Conservation (phyloP, 2,888 invertebrate genomes). For the Diaprepes abbreviatus region DNA sequence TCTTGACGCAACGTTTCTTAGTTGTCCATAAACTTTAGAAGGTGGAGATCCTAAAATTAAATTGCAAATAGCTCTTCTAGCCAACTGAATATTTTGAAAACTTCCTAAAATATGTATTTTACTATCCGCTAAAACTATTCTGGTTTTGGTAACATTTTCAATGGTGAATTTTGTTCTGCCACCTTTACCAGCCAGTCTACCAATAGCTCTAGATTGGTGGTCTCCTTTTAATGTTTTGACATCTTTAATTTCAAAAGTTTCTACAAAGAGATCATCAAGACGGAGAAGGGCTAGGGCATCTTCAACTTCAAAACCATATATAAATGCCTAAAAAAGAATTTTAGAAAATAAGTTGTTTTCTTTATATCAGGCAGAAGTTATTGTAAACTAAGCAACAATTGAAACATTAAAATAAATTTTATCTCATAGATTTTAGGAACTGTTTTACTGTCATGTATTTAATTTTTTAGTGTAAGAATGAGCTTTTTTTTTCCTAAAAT, state of each 20-base stretch:
- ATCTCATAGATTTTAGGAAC: too few species aligned
- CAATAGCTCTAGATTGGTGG: constrained; percentile 95
- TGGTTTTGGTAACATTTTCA: constrained; percentile 98
- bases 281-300: constrained; percentile 95
- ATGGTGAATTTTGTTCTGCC: constrained; percentile 98
- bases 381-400: too few species aligned
- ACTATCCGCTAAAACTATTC: constrained; percentile 96
- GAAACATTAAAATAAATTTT: too few species aligned
- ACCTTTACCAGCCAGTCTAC: constrained; percentile 97
- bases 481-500: too few species aligned
- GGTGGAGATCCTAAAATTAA: constrained; percentile 97
- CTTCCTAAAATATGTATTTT: constrained; percentile 98
- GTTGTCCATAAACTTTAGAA: constrained; percentile 96
- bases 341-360: too few species aligned
- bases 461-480: too few species aligned
- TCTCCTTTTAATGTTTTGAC: constrained; percentile 96
- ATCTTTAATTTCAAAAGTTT: constrained; percentile 97
- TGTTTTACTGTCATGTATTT: too few species aligned
- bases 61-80: constrained; percentile 94
- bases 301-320: constrained; percentile 96
- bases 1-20: constrained; percentile 87
- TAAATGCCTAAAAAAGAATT: constrained; percentile 76
- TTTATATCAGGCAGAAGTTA: too few species aligned
- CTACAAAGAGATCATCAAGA: constrained; percentile 96
- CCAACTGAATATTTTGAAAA: constrained; percentile 95